Percentiles rank a stretch among this genome's conserved stretches.
Conservation (phyloP, 64 coral and sea anemone genomes). For the Montipora sp. region DNA sequence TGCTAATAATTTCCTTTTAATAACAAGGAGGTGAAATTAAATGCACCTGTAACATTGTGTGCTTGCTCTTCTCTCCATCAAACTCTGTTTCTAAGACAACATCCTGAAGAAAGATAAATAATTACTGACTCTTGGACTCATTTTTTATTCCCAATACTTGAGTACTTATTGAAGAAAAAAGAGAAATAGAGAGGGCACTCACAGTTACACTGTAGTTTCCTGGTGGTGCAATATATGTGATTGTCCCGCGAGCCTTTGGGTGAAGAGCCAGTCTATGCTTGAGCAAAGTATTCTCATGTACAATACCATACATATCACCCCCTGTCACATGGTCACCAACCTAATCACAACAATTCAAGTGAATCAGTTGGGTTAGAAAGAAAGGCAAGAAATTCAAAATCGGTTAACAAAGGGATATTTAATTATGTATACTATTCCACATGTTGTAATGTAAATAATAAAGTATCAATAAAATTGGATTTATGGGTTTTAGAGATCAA, state of each 20-base stretch:
- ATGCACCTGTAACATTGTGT: slow-evolving; percentile 94
- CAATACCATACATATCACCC: slow-evolving; percentile 94
- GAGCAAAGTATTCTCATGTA: slow-evolving; percentile 92
- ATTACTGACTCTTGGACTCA: not conserved
- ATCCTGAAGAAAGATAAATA: slow-evolving; percentile 70
- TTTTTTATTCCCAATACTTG: too few species aligned
- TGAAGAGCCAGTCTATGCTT: slow-evolving; percentile 93
- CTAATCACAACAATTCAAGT: slow-evolving; percentile 9
- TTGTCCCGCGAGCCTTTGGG: slow-evolving; percentile 93
- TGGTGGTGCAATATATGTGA: slow-evolving; percentile 92
- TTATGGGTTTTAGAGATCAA: too few species aligned
- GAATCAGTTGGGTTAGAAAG: not conserved
- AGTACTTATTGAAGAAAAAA: not conserved
- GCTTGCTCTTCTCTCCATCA: slow-evolving; percentile 87
- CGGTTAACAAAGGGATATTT: not conserved
- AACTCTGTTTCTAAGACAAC: slow-evolving; percentile 97
- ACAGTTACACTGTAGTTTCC: slow-evolving; percentile 90
- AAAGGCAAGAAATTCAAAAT: not conserved
- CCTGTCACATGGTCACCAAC: slow-evolving; percentile 97
- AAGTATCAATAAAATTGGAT: too few species aligned
- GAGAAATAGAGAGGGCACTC: slow-evolving; percentile 20
- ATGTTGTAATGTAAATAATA: too few species aligned
- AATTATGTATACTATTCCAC: too few species aligned
- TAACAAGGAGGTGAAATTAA: too few species aligned
- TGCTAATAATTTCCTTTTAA: too few species aligned